phyloP scores from a whole-genome alignment of 2,113 vertebrate species.

The Pampusana beccarii region DNA sequence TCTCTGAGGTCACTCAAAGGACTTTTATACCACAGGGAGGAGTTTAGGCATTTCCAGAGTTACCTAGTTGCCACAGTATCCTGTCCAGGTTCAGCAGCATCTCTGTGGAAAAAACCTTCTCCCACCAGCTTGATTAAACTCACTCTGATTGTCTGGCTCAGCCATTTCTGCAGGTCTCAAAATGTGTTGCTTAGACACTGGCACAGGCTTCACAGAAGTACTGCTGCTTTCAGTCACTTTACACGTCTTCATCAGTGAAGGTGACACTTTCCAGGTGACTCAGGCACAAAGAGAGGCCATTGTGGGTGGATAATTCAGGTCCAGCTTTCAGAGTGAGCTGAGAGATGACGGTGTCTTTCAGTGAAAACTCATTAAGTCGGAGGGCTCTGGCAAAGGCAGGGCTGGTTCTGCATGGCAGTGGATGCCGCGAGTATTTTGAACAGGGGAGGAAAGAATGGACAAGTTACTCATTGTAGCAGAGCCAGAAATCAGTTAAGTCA shows the following conservation, averaged over 20 bases:
- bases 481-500: not conserved
- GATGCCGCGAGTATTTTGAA: not conserved
- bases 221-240: not conserved
- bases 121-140: not conserved
- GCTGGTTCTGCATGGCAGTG: not conserved
- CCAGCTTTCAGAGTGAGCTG: not conserved
- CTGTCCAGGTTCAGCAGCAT: not conserved
- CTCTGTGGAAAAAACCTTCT: not conserved
- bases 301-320: conserved; percentile 4
- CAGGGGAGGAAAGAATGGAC: not conserved
- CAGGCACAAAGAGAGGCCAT: conserved; percentile 12
- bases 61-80: not conserved
- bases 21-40: not conserved
- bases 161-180: not conserved
- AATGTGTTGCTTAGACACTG: not conserved
- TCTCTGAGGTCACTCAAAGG: conserved; percentile 36
- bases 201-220: not conserved
- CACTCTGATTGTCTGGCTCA: not conserved
- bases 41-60: not conserved
- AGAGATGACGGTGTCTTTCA: conserved; percentile 29
- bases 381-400: not conserved
- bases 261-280: conserved; percentile 46
- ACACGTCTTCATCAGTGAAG: not conserved
- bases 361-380: not conserved
- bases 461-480: not conserved